Evolutionary conservation across 2,113 vertebrate species (phyloP), one percentile per base, ranked within the genome.

Genomic region (Lota lota): DNA sequence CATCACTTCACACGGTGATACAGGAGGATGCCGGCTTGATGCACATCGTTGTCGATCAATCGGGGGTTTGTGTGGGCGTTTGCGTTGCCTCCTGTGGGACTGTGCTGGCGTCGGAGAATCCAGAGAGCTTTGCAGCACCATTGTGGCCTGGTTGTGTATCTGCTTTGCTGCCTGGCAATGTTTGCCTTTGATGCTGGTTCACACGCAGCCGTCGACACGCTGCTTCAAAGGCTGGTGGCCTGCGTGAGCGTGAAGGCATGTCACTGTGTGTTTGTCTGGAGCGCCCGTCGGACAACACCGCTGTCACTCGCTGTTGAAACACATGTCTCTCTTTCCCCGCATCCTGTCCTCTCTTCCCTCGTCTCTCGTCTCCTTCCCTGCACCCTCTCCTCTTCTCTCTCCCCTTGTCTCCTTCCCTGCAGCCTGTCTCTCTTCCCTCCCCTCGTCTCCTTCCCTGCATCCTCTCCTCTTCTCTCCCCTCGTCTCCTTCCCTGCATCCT

Each of bases 161-260:
- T 89, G 81, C 88, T 86, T 84, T 88, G 87, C 85, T 78, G 79
- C 78, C 70, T 81, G 78, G 87, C 84, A 82, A 82, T 83, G 79
- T 86, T 88, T 88, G 80, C 72, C 87, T 92, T 90, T 90, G 88
- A 92, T 91, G 85, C 83, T 74, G 78, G 89, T 89, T 90, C 79
- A 87, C 85, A 88, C 84, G 87, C 87, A 81, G 83, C 80, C 87
- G 86, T 74, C 61, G 78, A 82, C 85, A 83, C 79, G 69, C 75
- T 73, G 82, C 85, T 89, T 91, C 86, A 90, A 92, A 92, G 89
- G 84, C 70, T 19, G 74, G 60, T 72, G 18, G 79, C 79, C 82
- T 85, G 79, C 85, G 70, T 66, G 86, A 89, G 82, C 87, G 87
- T 84, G 84, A 89, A 87, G 83, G 81, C 75, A 82, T 85, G 87